These are phyloP conservation scores for Caenorhabditis sp. DNA, from an alignment of 2,888 invertebrate species.

Conservation along the genomic window DNA sequence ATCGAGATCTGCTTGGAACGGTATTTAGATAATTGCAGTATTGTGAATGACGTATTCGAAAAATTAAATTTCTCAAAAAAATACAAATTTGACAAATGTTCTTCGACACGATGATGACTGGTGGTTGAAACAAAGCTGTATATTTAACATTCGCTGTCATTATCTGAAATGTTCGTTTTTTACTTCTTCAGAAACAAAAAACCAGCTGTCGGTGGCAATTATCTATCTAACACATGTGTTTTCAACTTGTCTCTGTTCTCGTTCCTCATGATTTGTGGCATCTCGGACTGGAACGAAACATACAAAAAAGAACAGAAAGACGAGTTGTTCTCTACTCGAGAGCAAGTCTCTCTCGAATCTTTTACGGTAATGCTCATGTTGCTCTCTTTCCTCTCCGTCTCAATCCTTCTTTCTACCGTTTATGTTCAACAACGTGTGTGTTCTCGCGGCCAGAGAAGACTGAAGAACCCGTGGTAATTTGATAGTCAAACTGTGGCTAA, in stretches of 20 bases:
- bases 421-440: slow-evolving; percentile 4
- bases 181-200: too few species aligned
- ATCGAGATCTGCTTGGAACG: too few species aligned
- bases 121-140: too few species aligned
- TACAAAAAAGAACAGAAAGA: not conserved
- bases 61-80: too few species aligned
- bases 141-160: too few species aligned
- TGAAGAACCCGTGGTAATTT: slow-evolving; percentile 50
- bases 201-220: slow-evolving; percentile 22
- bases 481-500: slow-evolving; percentile 47
- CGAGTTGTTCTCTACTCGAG: not conserved
- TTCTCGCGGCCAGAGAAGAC: slow-evolving; percentile 5
- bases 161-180: too few species aligned
- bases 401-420: not conserved
- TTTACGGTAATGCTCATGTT: not conserved
- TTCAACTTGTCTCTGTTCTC: not conserved
- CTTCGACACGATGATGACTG: too few species aligned
- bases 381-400: not conserved
- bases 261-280: slow-evolving; percentile 2
- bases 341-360: not conserved
- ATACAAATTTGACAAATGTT: too few species aligned
- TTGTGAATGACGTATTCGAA: too few species aligned
- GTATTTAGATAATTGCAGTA: too few species aligned
- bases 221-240: not conserved
- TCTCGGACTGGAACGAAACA: not conserved